A percentile compares a stretch with the other conserved stretches of the same genome.
phyloP scores from a whole-genome alignment of 2,797 vertebrate genomes.

The Mionectes olivaceus region DNA sequence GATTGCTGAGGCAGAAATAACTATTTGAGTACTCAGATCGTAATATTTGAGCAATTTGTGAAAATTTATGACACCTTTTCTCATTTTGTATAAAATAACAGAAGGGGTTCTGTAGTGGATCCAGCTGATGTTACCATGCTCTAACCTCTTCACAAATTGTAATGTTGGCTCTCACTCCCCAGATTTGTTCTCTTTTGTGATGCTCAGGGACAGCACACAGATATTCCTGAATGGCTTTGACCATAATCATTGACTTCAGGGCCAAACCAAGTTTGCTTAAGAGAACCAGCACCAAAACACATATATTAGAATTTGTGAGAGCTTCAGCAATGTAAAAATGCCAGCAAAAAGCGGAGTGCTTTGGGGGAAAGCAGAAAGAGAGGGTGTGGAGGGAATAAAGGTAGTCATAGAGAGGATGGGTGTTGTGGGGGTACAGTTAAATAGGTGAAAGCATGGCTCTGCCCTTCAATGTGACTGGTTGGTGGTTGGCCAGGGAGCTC shows the following conservation, averaged over 20 bases:
- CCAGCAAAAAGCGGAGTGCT: not conserved
- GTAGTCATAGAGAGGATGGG: fast-evolving
- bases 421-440: fast-evolving
- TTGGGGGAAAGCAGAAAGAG: not conserved
- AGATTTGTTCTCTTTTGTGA: not conserved
- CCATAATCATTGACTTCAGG: not conserved
- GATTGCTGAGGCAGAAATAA: not conserved
- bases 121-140: not conserved
- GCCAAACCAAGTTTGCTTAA: not conserved
- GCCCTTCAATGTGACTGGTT: not conserved
- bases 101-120: not conserved
- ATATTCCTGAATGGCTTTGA: not conserved
- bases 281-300: fast-evolving
- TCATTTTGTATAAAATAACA: not conserved
- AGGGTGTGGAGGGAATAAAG: not conserved
- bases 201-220: not conserved
- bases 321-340: not conserved
- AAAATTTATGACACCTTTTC: not conserved
- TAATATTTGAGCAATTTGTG: not conserved
- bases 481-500: not conserved
- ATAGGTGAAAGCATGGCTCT: not conserved
- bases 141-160: not conserved
- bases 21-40: not conserved
- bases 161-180: not conserved
- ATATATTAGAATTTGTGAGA: not conserved